phyloP scores from a whole-genome alignment of 64 coral and sea anemone genomes.

The Dendronephthya gigantea region DNA sequence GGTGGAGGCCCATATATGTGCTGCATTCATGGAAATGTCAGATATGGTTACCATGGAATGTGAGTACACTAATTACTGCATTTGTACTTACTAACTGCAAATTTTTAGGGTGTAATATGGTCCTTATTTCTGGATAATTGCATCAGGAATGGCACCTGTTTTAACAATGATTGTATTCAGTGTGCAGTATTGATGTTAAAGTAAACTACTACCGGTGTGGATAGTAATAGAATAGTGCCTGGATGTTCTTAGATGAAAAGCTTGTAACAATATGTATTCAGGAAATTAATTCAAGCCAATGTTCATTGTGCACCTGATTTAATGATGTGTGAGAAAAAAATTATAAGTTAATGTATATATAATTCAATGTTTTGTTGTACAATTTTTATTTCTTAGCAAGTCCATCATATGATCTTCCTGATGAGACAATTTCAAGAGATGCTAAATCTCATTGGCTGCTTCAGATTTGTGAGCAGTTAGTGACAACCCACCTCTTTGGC shows the following conservation, averaged over 20 bases:
- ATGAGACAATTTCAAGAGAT: not conserved
- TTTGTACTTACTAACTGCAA: not conserved
- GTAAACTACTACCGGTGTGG: too few species aligned
- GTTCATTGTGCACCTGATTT: too few species aligned
- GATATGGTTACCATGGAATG: constrained; percentile 29
- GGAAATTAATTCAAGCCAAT: too few species aligned
- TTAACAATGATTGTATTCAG: too few species aligned
- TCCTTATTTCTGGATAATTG: too few species aligned
- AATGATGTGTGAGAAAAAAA: too few species aligned
- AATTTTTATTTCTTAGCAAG: not conserved
- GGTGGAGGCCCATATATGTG: constrained; percentile 37
- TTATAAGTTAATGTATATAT: not conserved
- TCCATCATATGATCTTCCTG: not conserved
- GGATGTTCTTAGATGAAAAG: too few species aligned
- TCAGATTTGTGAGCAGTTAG: not conserved
- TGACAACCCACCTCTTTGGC: not conserved
- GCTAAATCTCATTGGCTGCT: not conserved
- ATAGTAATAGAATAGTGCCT: too few species aligned
- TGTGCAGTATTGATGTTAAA: too few species aligned
- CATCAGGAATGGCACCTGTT: too few species aligned
- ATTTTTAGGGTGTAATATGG: too few species aligned
- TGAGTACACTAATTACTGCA: not conserved
- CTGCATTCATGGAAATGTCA: constrained; percentile 40
- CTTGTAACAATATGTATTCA: too few species aligned
- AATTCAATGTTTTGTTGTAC: not conserved